Percentiles rank a stretch among this genome's conserved stretches.
Conservation (phyloP, 2,888 invertebrate species). For the Acronicta alni region DNA sequence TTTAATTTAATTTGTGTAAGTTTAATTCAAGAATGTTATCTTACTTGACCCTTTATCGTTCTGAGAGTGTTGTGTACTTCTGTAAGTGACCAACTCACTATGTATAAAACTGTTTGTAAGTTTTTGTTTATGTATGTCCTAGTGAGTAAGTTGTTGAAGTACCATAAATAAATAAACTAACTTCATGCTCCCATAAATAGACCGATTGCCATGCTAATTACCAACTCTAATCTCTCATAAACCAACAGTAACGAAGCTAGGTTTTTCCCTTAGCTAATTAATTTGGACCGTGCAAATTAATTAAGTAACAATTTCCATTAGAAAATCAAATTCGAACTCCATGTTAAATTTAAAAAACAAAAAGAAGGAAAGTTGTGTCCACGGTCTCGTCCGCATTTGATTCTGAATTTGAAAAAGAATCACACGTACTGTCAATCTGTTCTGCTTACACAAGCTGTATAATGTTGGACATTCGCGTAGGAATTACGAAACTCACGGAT, state of each 20-base stretch:
- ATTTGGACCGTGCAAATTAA: slow-evolving; percentile 4
- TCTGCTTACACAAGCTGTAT: slow-evolving; percentile 46
- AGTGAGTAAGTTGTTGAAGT: too few species aligned
- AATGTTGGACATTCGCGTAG: slow-evolving; percentile 33
- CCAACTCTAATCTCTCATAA: too few species aligned
- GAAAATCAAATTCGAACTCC: slow-evolving; percentile 25
- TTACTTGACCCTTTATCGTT: too few species aligned
- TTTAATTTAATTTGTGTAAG: too few species aligned
- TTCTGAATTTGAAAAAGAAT: slow-evolving; percentile 30
- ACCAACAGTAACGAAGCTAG: background rate
- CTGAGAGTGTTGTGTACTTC: too few species aligned
- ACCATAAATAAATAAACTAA: too few species aligned
- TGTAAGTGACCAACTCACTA: too few species aligned
- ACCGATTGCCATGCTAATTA: too few species aligned
- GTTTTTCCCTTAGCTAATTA: slow-evolving; percentile 9
- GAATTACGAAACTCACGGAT: slow-evolving; percentile 40
- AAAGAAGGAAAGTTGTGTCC: slow-evolving; percentile 46
- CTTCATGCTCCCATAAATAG: too few species aligned
- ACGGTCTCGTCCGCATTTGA: slow-evolving; percentile 33
- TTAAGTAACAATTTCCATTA: slow-evolving; percentile 29
- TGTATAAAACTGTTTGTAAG: too few species aligned
- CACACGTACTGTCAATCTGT: slow-evolving; percentile 49
- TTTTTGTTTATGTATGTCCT: too few species aligned
- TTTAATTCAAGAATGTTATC: too few species aligned
- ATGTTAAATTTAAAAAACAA: slow-evolving; percentile 26